Conservation (phyloP, 2,797 vertebrate genomes). For the Acanthopagrus latus region DNA sequence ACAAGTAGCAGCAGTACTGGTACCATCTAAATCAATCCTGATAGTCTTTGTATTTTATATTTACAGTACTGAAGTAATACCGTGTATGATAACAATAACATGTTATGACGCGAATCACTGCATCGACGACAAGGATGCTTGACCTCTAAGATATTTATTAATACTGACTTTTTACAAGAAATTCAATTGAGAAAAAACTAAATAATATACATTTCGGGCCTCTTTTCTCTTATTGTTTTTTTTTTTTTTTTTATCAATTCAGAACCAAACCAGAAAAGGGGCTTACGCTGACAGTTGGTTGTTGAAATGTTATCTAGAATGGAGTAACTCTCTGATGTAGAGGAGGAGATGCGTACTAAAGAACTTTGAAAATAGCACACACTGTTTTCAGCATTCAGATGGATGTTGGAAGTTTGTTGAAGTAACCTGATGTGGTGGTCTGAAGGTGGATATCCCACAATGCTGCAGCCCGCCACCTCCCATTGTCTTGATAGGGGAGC, state of each 20-base stretch:
- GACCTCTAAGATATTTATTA: neutral
- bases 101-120: slow-evolving; percentile 1
- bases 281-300: neutral
- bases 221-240: neutral
- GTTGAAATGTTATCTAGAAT: neutral
- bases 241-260: neutral
- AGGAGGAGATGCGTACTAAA: slow-evolving; percentile 24
- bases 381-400: slow-evolving; percentile 63
- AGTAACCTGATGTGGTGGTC: slow-evolving; percentile 72
- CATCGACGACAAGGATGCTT: neutral
- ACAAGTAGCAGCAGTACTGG: neutral
- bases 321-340: slow-evolving; percentile 19
- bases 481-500: slow-evolving; percentile 84
- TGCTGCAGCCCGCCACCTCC: slow-evolving; percentile 82
- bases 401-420: slow-evolving; percentile 72
- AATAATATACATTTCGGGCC: neutral
- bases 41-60: neutral
- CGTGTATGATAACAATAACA: neutral
- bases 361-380: slow-evolving; percentile 38
- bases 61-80: neutral
- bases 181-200: neutral
- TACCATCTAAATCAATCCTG: neutral
- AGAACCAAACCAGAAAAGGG: neutral
- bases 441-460: slow-evolving; percentile 83
- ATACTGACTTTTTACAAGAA: neutral